phyloP scores from a whole-genome alignment of 1,140 invertebrate genomes.

The Chionoecetes opilio region DNA sequence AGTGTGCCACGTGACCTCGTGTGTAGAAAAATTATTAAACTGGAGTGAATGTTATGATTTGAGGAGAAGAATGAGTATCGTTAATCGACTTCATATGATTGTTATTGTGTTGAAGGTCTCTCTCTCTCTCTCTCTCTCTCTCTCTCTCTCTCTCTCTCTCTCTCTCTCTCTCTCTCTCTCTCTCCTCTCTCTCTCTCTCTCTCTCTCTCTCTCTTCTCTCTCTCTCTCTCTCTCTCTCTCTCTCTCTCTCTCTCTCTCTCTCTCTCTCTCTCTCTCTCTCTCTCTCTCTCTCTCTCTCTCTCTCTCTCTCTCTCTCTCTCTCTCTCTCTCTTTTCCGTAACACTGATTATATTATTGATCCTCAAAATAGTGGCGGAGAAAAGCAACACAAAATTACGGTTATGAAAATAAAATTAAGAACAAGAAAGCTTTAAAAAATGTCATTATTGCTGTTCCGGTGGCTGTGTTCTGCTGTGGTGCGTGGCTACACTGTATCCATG shows the following conservation, averaged over 20 bases:
- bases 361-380: not conserved
- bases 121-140: constrained; percentile 12
- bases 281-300: not conserved
- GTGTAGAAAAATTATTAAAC: no score
- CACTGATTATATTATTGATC: not conserved
- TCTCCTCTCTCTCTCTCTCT: constrained; percentile 19
- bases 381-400: no score
- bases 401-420: no score
- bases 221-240: not conserved
- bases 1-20: no score
- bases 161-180: not conserved
- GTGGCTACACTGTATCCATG: not conserved
- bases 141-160: constrained; percentile 8
- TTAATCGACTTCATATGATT: not conserved
- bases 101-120: not conserved
- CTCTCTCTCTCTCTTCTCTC: constrained; percentile 27
- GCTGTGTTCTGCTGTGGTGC: not conserved
- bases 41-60: no score
- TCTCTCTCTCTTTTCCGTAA: not conserved
- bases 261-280: constrained; percentile 27
- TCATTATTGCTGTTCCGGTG: not conserved
- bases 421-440: not conserved
- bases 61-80: not conserved
- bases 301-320: no score
- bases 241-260: constrained; percentile 12